Evolutionary conservation across 2,888 invertebrate species (phyloP).

Genomic region (Zaprionus lineosus): DNA sequence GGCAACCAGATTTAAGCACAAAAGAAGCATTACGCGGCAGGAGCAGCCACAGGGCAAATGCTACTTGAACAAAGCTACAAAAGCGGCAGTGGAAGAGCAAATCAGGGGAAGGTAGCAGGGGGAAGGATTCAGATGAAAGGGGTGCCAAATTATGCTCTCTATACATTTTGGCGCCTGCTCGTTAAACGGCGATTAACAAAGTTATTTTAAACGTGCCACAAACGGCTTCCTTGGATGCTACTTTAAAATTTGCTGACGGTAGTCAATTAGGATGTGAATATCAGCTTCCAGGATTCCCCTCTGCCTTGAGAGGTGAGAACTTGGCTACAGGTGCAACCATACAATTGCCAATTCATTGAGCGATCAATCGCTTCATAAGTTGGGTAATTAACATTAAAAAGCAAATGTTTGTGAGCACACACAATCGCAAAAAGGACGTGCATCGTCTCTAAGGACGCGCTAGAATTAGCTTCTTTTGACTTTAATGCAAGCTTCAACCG

Average conservation of each 20-base stretch:
- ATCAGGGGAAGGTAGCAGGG: background rate
- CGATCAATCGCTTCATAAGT: background rate
- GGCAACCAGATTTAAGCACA: constrained; percentile 76
- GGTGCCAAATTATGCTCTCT: constrained; percentile 55
- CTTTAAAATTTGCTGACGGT: constrained; percentile 58
- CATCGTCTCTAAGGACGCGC: too few species aligned
- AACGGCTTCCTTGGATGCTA: constrained; percentile 65
- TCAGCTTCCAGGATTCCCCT: background rate
- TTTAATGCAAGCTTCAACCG: constrained; percentile 62
- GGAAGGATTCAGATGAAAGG: constrained; percentile 24
- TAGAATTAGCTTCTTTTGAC: constrained; percentile 27
- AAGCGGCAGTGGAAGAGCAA: background rate
- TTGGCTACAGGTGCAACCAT: background rate
- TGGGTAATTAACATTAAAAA: background rate
- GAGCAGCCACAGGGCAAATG: constrained; percentile 67
- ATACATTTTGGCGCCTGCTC: constrained; percentile 57
- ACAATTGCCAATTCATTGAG: background rate
- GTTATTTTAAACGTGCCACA: constrained; percentile 58
- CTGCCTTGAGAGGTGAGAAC: constrained; percentile 2
- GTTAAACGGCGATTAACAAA: constrained; percentile 73
- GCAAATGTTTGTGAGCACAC: background rate
- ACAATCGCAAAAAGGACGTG: background rate
- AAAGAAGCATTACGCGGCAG: constrained; percentile 69
- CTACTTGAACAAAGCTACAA: constrained; percentile 31
- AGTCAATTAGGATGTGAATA: constrained; percentile 47